A percentile compares a stretch with the other conserved stretches of the same genome.
phyloP scores from a whole-genome alignment of 2,113 vertebrate genomes.

The Malurus cyaneus region DNA sequence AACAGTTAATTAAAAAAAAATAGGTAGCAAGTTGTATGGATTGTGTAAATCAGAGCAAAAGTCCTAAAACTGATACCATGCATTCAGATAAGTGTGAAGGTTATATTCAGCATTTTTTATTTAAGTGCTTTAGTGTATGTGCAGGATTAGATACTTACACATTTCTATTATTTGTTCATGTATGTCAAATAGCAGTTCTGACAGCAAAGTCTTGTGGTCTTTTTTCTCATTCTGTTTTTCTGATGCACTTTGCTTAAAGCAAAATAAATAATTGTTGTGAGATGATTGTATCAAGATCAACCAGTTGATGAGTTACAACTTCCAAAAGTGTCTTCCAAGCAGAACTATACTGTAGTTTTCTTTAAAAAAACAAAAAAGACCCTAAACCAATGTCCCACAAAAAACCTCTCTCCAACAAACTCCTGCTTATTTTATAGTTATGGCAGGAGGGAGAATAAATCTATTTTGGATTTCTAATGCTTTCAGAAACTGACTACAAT shows the following conservation, averaged over 20 bases:
- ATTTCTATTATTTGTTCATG: neutral
- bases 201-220: neutral
- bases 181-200: neutral
- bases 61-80: neutral
- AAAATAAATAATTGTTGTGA: neutral
- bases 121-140: neutral
- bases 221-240: neutral
- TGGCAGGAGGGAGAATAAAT: neutral
- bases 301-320: neutral
- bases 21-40: fast-evolving
- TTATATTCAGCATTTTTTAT: neutral
- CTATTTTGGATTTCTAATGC: neutral
- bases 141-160: neutral
- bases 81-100: neutral
- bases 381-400: neutral
- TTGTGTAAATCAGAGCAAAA: neutral
- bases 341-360: neutral
- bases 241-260: neutral
- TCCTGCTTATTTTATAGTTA: neutral
- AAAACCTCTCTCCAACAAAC: neutral
- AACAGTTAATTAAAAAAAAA: neutral
- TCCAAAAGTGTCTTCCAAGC: neutral
- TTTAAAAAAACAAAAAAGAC: too few relatives aligned
- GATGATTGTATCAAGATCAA: neutral
- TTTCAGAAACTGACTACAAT: neutral